phyloP scores from a whole-genome alignment of 2,888 invertebrate genomes.

The Biston stratarius region DNA sequence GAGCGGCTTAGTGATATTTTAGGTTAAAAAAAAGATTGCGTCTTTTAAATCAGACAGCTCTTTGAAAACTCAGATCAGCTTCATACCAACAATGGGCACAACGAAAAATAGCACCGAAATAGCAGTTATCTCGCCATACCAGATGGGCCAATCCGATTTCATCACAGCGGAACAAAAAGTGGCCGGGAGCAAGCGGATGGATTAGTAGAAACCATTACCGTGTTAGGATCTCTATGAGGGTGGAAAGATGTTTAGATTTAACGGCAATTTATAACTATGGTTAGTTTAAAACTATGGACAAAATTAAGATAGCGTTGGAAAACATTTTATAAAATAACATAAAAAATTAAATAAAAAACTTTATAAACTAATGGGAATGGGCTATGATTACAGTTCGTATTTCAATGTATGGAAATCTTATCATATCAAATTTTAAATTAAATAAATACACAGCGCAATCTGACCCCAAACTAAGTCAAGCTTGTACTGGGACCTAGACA shows the following conservation, averaged over 20 bases:
- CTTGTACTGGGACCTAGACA: no score
- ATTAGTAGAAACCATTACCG: slow-evolving; percentile 39
- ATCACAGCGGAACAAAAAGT: slow-evolving; percentile 44
- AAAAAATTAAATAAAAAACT: no score
- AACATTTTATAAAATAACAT: no score
- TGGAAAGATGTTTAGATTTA: not conserved
- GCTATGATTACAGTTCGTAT: no score
- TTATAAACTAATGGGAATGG: no score
- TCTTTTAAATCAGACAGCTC: slow-evolving; percentile 10
- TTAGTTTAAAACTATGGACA: not conserved
- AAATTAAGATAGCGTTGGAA: not conserved
- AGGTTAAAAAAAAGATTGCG: not conserved
- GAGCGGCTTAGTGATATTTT: not conserved
- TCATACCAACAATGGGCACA: slow-evolving; percentile 48
- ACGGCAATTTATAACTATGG: not conserved
- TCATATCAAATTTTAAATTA: no score
- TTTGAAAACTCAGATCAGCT: slow-evolving; percentile 24
- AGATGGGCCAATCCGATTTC: slow-evolving; percentile 59
- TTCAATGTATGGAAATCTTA: no score
- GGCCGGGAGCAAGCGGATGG: slow-evolving; percentile 31
- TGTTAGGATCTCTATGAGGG: slow-evolving; percentile 9
- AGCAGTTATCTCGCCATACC: slow-evolving; percentile 54
- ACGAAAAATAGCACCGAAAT: slow-evolving; percentile 48
- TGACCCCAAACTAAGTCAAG: no score
- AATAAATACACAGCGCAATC: no score